phyloP scores from a whole-genome alignment of 2,797 vertebrate genomes.

The Gymnothorax reevesii region DNA sequence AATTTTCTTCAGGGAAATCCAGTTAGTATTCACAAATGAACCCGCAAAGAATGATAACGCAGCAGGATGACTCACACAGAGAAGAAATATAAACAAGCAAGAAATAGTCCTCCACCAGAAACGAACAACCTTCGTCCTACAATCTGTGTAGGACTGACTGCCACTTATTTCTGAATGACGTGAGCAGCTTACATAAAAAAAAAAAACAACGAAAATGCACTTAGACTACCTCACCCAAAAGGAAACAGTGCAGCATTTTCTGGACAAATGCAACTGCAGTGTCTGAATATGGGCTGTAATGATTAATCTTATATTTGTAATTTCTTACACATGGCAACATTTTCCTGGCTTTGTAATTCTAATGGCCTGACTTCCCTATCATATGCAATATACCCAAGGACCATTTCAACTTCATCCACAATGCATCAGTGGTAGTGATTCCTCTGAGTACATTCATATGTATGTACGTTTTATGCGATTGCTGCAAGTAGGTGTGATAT shows the following conservation, averaged over 20 bases:
- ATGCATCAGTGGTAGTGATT: too few relatives aligned
- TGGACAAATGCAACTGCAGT: background rate
- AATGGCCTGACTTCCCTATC: too few relatives aligned
- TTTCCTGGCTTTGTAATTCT: background rate
- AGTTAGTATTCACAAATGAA: constrained; percentile 12
- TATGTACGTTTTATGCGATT: too few relatives aligned
- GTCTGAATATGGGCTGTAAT: background rate
- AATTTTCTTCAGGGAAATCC: background rate
- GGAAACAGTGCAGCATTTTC: background rate
- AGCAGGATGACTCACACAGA: background rate
- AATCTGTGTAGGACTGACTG: background rate
- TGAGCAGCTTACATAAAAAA: background rate
- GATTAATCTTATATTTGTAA: background rate
- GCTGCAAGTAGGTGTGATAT: too few relatives aligned
- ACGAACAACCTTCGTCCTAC: background rate
- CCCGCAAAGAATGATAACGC: background rate
- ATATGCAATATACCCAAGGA: too few relatives aligned
- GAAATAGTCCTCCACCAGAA: background rate
- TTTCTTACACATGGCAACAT: background rate
- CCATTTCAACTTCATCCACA: too few relatives aligned
- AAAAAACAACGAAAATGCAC: background rate
- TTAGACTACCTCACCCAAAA: background rate
- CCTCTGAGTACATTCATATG: too few relatives aligned
- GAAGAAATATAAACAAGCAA: background rate
- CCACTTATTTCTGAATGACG: background rate